Evolutionary conservation across 2,113 vertebrate species (phyloP).

Genomic region (Eurypyga helias): DNA sequence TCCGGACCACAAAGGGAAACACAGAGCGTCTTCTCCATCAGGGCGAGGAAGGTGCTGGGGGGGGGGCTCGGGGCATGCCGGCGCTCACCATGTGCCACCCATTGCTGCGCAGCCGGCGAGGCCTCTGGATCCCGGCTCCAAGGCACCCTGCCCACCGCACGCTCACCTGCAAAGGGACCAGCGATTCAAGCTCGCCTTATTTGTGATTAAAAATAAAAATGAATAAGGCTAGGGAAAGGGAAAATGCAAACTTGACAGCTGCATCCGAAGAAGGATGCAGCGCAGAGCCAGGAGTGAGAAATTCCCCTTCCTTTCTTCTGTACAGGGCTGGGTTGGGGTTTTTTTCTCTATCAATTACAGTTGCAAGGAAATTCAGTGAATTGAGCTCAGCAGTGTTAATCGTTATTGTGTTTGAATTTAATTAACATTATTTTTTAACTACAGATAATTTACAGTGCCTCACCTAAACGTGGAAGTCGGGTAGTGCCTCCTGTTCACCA

Average conservation of each 20-base stretch:
- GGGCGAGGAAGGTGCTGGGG: not conserved
- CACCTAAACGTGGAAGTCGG: not conserved
- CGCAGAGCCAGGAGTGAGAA: not conserved
- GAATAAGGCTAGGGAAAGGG: not conserved
- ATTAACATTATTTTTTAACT: conserved; percentile 56
- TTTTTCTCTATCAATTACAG: conserved; percentile 20
- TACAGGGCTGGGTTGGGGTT: not conserved
- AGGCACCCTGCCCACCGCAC: not conserved
- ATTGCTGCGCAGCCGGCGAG: not conserved
- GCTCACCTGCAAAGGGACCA: not conserved
- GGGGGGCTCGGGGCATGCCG: not conserved
- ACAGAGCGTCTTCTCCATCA: not conserved
- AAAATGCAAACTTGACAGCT: not conserved
- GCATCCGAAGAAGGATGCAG: not conserved
- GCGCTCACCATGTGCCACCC: not conserved
- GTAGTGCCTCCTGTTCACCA: not conserved
- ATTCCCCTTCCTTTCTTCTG: not conserved
- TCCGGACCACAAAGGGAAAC: rapidly evolving
- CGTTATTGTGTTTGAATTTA: conserved; percentile 15
- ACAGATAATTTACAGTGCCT: conserved; percentile 38
- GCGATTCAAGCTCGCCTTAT: not conserved
- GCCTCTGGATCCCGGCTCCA: not conserved
- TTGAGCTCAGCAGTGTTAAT: conserved; percentile 34
- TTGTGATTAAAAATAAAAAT: not conserved
- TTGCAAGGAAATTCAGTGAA: not conserved